Base-by-base conservation (phyloP, 2,113 vertebrate genomes). In the Mesembrinibis cayennensis region DNA sequence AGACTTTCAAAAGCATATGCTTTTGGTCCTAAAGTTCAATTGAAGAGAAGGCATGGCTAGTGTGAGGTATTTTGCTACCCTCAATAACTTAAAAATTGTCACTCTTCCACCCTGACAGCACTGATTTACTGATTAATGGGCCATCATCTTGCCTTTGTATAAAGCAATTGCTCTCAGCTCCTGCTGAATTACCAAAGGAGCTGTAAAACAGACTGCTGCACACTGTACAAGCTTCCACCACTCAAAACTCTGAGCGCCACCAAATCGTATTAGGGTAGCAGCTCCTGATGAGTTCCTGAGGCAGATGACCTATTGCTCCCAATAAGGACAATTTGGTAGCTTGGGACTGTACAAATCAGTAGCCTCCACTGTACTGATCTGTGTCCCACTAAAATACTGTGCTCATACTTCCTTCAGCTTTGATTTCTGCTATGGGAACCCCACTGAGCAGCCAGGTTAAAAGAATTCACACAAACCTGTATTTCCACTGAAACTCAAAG, bases 41-140 rank as follows among this genome's bases (percentile, higher is more conserved):
- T 61, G 61, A 91, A 89, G 58, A 66, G 38, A 88, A 49, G 47
- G 9, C 16, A 73, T 53, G 42, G n/a, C 16, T 80, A 85, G 16
- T 20, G 34, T 80, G 45, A 82, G 26, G 13, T 72, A 52, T 80
- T 87, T 84, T 94, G 47, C 25, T 81, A 61, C 25, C 23, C 16
- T 59, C 32, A 79, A 30, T 40, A 56, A 32, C 36, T 61, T 86
- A 76, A 85, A 79, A 85, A 67, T 73, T 56, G 30, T 70, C 67
- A 62, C 23, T 83, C 17, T 88, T 61, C 32, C 47, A 53, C 38
- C 47, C 3, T 78, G 83, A 80, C 59, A 89, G 32, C 34, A 50
- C 29, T 38, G 19, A 80, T 90, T 90, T 92, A 56, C 56, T 85
- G 88, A 95, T 90, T 93, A 95, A 78, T 84, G 78, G 59, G 16